phyloP scores from a whole-genome alignment of 2,113 vertebrate genomes.

The Sapajus apella region DNA sequence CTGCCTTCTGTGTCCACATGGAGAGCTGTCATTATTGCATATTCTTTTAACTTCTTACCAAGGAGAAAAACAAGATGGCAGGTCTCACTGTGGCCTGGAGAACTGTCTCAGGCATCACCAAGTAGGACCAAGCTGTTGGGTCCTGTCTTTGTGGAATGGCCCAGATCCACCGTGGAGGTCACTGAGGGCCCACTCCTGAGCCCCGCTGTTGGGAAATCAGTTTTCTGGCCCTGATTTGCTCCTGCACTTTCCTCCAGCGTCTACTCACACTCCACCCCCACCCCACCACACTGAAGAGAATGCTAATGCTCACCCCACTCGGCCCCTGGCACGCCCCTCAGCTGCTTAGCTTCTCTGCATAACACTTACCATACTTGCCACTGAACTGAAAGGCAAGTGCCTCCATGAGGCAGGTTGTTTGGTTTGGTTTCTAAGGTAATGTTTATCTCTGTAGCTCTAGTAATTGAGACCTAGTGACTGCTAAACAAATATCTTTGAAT shows the following conservation, averaged over 20 bases:
- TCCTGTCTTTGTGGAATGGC: background rate
- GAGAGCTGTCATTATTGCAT: accelerated
- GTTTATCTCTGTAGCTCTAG: background rate
- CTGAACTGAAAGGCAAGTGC: background rate
- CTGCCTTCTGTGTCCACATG: background rate
- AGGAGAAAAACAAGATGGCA: background rate
- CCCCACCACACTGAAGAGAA: too few relatives aligned
- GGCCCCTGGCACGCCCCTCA: too few relatives aligned
- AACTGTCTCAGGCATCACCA: background rate
- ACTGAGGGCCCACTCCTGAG: background rate
- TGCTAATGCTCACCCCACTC: accelerated
- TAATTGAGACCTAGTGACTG: background rate
- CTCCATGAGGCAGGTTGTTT: background rate
- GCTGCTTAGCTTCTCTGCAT: too few relatives aligned
- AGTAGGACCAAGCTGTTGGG: accelerated
- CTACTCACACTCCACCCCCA: background rate
- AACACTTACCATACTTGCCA: background rate
- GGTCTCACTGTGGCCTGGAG: background rate
- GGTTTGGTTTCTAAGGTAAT: background rate
- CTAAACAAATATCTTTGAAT: background rate
- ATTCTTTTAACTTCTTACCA: background rate
- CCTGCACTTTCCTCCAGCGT: background rate
- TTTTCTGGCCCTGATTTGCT: background rate
- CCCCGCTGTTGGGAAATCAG: background rate
- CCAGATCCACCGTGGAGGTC: background rate